Evolutionary conservation across 2,888 invertebrate genomes (phyloP).

Genomic region (Noctua janthina): DNA sequence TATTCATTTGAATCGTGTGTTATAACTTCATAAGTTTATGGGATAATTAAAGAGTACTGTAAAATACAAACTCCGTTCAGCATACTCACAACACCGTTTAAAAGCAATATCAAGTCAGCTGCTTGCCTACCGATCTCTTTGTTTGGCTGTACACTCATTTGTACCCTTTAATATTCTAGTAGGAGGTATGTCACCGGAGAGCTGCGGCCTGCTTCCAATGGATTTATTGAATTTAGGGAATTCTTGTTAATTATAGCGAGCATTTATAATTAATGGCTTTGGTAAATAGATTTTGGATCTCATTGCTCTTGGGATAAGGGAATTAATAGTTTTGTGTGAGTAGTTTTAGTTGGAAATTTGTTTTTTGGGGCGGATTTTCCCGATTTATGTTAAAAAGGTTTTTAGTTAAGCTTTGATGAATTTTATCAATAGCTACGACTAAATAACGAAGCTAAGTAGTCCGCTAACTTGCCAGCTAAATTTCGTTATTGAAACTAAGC

Average conservation of each 20-base stretch:
- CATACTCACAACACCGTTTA: not conserved
- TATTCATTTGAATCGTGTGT: not conserved
- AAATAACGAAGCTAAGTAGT: not conserved
- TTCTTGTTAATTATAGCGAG: constrained; percentile 55
- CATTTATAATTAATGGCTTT: constrained; percentile 50
- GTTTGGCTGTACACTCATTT: constrained; percentile 60
- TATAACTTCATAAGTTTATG: not conserved
- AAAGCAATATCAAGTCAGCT: not conserved
- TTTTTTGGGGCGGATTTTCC: not conserved
- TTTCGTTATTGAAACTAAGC: not conserved
- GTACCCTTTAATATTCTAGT: constrained; percentile 65
- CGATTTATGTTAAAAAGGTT: not conserved
- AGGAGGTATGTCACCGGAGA: constrained; percentile 62
- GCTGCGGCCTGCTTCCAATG: constrained; percentile 32
- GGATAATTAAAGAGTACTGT: not conserved
- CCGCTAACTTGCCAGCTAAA: not conserved
- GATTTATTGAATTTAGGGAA: constrained; percentile 63
- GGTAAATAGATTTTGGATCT: constrained; percentile 50
- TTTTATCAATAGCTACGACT: not conserved
- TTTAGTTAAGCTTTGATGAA: not conserved
- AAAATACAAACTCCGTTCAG: not conserved
- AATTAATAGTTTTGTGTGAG: constrained; percentile 17
- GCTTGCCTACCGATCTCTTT: not conserved
- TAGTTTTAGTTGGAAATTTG: constrained; percentile 4
- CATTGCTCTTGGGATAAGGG: constrained; percentile 12